phyloP scores from a whole-genome alignment of 35 echinoderm and acorn worm species.

The Holothuria glaberrima region DNA sequence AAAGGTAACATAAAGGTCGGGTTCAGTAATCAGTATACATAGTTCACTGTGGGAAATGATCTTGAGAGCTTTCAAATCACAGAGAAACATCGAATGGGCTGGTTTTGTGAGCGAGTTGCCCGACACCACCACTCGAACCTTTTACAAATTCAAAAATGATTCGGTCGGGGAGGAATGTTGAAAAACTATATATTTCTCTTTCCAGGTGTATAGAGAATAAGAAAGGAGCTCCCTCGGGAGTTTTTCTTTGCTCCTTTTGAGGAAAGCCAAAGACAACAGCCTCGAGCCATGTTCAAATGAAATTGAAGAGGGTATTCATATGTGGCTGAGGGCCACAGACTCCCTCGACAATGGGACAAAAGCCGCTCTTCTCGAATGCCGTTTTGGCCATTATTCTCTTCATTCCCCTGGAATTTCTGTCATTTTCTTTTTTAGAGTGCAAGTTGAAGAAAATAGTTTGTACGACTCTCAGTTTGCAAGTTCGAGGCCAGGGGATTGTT shows the following conservation, averaged over 20 bases:
- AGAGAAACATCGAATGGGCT: not conserved
- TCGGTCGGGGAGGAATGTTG: conserved; percentile 31
- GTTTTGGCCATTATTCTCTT: conserved; percentile 22
- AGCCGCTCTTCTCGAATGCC: conserved; percentile 28
- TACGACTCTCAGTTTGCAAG: conserved; percentile 23
- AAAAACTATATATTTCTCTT: conserved; percentile 49
- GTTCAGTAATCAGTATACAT: no score
- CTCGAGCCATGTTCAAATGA: conserved; percentile 37
- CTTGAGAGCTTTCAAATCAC: not conserved
- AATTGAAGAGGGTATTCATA: conserved; percentile 57
- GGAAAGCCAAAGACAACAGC: conserved; percentile 45
- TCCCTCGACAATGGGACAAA: conserved; percentile 38
- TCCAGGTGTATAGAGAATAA: conserved; percentile 57
- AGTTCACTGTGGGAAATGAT: conserved; percentile 26
- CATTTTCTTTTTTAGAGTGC: conserved; percentile 27
- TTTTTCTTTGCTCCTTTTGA: conserved; percentile 50
- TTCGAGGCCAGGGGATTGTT: conserved; percentile 38
- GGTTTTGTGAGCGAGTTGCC: conserved; percentile 16
- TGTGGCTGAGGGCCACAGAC: conserved; percentile 40
- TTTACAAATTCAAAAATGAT: conserved; percentile 29
- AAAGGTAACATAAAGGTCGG: no score
- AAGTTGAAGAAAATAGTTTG: conserved; percentile 1
- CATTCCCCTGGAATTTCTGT: conserved; percentile 38
- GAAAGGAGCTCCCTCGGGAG: conserved; percentile 18
- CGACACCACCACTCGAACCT: conserved; percentile 34